These are phyloP conservation scores for Gasterosteus aculeatus DNA, from an alignment of 2,113 vertebrate genomes.

Conservation along the genomic window DNA sequence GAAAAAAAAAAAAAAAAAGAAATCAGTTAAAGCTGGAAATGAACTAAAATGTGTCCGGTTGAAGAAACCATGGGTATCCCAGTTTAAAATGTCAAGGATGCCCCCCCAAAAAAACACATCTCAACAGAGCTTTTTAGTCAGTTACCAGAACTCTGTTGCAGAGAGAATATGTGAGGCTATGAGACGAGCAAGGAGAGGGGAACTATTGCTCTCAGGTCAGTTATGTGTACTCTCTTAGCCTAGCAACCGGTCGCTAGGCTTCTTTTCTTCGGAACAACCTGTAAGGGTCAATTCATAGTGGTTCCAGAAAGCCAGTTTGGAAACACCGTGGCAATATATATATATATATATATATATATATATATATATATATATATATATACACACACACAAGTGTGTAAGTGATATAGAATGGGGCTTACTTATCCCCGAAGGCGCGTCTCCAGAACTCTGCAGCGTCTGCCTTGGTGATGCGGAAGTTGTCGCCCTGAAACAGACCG, in stretches of 20 bases:
- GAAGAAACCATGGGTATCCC: not conserved
- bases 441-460: conserved; percentile 99
- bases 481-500: conserved; percentile 96
- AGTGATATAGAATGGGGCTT: conserved; percentile 64
- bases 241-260: not conserved
- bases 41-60: not conserved
- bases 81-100: not conserved
- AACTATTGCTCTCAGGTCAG: not conserved
- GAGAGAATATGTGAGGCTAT: not conserved
- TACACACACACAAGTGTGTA: not conserved
- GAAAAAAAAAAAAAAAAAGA: too few species aligned
- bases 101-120: not conserved
- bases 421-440: conserved; percentile 97
- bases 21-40: not conserved
- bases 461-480: conserved; percentile 98
- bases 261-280: not conserved
- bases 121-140: not conserved
- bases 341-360: too few species aligned
- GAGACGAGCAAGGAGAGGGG: not conserved
- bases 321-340: not conserved
- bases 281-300: not conserved
- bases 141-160: not conserved
- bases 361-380: too few species aligned
- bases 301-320: not conserved
- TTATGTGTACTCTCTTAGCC: not conserved